Evolutionary conservation across 2,113 vertebrate genomes (phyloP).

Genomic region (Cyanistes caeruleus): DNA sequence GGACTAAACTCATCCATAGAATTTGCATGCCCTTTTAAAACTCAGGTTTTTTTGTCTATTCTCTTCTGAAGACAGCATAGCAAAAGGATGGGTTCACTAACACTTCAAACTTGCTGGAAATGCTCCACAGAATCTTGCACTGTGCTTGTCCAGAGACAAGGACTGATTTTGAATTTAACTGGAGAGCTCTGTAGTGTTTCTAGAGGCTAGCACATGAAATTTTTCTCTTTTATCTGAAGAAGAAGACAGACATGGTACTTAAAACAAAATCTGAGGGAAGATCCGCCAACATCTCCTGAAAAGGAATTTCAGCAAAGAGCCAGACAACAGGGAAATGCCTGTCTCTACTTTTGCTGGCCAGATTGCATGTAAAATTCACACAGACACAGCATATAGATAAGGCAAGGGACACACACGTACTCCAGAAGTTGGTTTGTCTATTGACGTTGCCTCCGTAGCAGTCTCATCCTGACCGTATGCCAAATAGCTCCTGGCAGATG

Average conservation of each 20-base stretch:
- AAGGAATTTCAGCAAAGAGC: background rate
- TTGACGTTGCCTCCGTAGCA: conserved; percentile 10
- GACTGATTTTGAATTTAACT: background rate
- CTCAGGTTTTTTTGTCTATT: background rate
- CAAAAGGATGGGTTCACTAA: background rate
- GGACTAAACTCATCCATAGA: background rate
- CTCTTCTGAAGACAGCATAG: background rate
- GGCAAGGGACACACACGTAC: background rate
- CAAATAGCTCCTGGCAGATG: conserved; percentile 50
- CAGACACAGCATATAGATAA: background rate
- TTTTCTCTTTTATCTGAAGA: background rate
- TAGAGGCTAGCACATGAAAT: background rate
- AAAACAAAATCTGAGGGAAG: background rate
- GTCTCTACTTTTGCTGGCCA: background rate
- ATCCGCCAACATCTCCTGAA: background rate
- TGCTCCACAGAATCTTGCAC: background rate
- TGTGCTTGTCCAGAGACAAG: background rate
- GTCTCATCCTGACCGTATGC: background rate
- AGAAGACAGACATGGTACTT: background rate
- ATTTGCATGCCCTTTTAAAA: background rate
- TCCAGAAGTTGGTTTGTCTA: conserved; percentile 17
- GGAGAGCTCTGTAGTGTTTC: background rate
- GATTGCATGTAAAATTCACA: background rate
- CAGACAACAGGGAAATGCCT: background rate
- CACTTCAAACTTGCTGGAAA: background rate